phyloP scores from a whole-genome alignment of 2,888 invertebrate genomes.

The Malthinus flaveolus region DNA sequence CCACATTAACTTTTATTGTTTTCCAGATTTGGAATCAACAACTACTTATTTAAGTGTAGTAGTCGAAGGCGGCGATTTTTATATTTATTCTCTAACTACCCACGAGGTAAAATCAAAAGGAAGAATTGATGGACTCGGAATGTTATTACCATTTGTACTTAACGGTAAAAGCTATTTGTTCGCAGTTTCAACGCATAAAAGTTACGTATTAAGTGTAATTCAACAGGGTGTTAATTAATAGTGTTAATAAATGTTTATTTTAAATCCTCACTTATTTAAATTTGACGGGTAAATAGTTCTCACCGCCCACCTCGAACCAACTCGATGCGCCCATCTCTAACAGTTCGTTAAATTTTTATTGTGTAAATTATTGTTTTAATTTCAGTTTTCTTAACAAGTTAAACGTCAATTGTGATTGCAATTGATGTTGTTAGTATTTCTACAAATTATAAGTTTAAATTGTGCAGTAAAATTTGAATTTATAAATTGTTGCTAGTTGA shows the following conservation, averaged over 20 bases:
- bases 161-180: constrained; percentile 44
- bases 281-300: not conserved
- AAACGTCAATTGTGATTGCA: too few species aligned
- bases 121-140: constrained; percentile 44
- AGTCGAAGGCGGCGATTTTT: constrained; percentile 42
- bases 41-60: constrained; percentile 48
- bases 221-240: constrained; percentile 42
- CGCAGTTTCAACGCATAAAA: constrained; percentile 42
- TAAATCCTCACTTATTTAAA: too few species aligned
- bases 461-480: too few species aligned
- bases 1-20: not conserved
- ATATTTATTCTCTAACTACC: constrained; percentile 47
- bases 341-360: too few species aligned
- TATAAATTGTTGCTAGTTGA: too few species aligned
- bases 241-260: too few species aligned
- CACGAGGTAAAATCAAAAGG: constrained; percentile 45
- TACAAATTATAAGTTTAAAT: too few species aligned
- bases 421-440: too few species aligned
- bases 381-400: too few species aligned
- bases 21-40: constrained; percentile 44
- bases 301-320: too few species aligned
- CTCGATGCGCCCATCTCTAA: too few species aligned
- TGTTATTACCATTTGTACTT: constrained; percentile 45
- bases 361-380: too few species aligned
- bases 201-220: constrained; percentile 44